These are phyloP conservation scores for Diaphora mendica DNA, from an alignment of 2,888 invertebrate species.

Conservation along the genomic window DNA sequence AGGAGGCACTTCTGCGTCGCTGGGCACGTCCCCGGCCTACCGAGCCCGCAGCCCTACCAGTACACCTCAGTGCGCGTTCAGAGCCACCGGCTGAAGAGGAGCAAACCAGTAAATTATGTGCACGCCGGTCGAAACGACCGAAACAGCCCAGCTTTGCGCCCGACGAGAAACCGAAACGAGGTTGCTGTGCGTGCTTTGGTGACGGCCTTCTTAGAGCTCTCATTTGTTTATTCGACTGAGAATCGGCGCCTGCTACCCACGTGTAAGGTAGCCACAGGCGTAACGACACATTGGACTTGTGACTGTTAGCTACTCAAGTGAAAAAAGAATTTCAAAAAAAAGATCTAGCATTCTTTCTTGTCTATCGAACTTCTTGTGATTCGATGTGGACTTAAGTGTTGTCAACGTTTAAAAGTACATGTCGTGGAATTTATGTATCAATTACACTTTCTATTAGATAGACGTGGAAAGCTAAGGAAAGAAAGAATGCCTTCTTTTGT, in stretches of 20 bases:
- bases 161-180: constrained; percentile 72
- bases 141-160: constrained; percentile 78
- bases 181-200: constrained; percentile 83
- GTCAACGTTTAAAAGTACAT: constrained; percentile 27
- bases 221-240: constrained; percentile 85
- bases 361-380: constrained; percentile 38
- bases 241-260: constrained; percentile 26
- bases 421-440: constrained; percentile 24
- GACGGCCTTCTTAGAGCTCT: constrained; percentile 82
- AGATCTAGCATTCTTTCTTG: constrained; percentile 37
- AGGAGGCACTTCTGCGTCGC: constrained; percentile 76
- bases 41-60: constrained; percentile 77
- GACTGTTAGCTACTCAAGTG: constrained; percentile 44
- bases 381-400: constrained; percentile 35
- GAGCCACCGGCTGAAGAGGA: constrained; percentile 69
- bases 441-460: constrained; percentile 37
- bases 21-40: constrained; percentile 79
- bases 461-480: constrained; percentile 38
- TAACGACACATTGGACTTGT: constrained; percentile 28
- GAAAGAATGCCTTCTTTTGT: constrained; percentile 63
- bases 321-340: constrained; percentile 28
- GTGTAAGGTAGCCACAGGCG: constrained; percentile 36
- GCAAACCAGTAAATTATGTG: constrained; percentile 72
- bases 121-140: constrained; percentile 71
- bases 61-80: constrained; percentile 78